phyloP scores from a whole-genome alignment of 37 sponge, comb jelly and placozoan species.

The Chondrilla cf. caribensis region DNA sequence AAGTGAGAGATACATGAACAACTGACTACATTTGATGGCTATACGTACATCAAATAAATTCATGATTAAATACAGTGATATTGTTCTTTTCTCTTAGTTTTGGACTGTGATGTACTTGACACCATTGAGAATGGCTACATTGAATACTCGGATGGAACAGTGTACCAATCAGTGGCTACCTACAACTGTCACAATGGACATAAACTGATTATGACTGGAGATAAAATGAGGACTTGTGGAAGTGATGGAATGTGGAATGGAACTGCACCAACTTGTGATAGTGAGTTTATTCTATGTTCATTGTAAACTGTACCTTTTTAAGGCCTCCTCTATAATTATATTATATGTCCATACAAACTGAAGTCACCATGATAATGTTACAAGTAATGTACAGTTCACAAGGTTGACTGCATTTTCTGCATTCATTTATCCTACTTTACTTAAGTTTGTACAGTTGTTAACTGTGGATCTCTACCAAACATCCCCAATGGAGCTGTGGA shows the following conservation, averaged over 20 bases:
- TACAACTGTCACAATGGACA: conserved; percentile 6
- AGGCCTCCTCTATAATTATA: too few species aligned
- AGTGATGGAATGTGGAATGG: not conserved
- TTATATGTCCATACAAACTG: too few species aligned
- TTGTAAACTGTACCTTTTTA: too few species aligned
- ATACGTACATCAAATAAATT: too few species aligned
- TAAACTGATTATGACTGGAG: not conserved
- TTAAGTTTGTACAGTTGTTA: too few species aligned
- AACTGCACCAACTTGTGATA: not conserved
- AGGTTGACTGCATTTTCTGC: too few species aligned
- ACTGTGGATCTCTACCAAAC: not conserved
- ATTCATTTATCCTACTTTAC: too few species aligned
- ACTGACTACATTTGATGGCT: too few species aligned
- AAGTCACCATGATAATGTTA: not conserved
- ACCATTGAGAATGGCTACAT: not conserved
- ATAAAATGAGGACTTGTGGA: not conserved
- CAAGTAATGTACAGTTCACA: too few species aligned
- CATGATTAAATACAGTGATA: too few species aligned
- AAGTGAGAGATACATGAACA: not conserved
- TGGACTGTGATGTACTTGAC: conserved; percentile 9
- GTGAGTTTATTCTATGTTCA: too few species aligned
- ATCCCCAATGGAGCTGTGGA: not conserved
- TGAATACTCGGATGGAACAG: not conserved
- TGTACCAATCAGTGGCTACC: not conserved
- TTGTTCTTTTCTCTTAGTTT: too few species aligned